Evolutionary conservation across 2,888 invertebrate genomes (phyloP), one percentile per base, ranked within the genome.

Genomic region (Eristalis arbustorum): DNA sequence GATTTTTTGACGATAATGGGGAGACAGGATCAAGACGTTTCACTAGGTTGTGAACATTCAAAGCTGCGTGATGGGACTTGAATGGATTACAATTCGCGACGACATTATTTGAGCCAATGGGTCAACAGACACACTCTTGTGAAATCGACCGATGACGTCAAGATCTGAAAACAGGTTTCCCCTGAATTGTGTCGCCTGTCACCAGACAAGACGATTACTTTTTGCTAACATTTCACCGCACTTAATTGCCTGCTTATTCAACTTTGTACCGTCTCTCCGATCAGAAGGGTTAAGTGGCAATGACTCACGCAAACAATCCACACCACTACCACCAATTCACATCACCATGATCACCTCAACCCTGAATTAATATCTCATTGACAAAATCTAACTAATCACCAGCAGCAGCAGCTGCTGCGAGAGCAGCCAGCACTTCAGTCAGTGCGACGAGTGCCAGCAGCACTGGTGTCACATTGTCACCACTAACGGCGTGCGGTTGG

Each of bases 321-420:
- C 31, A 31, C 31, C 59, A 28, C 18, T 1, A 22, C 22, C 18
- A 56, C 22, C 1, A 2, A 56, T 18, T 68, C 42, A 67, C 22
- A 62, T 22, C 56, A 69, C 37, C 69, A 69, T 40, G 69, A 75
- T 56, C 76, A 62, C 40, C 42, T 66, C 71, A 78, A 72, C 78
- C 76, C 76, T 84, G 81, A 84, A 81, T 76, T 76, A 71, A 79
- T 57, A 25, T 84, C 57, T 67, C 76, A 84, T 76, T 81, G 84
- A 81, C 81, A 81, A 84, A 84, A 73, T 73, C 76, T 40, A 73
- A 3, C 78, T 72, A 72, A 79, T 78, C 37, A 23, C 63, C 22
- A n/a, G 63, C 63, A n/a, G 37, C 22, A 64, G 63, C 28, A 18
- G 18, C 13, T 6, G n/a, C 6, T 34, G 34, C 63, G 37, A 37